Evolutionary conservation across 2,888 invertebrate species (phyloP).

Genomic region (Synergus gifuensis): DNA sequence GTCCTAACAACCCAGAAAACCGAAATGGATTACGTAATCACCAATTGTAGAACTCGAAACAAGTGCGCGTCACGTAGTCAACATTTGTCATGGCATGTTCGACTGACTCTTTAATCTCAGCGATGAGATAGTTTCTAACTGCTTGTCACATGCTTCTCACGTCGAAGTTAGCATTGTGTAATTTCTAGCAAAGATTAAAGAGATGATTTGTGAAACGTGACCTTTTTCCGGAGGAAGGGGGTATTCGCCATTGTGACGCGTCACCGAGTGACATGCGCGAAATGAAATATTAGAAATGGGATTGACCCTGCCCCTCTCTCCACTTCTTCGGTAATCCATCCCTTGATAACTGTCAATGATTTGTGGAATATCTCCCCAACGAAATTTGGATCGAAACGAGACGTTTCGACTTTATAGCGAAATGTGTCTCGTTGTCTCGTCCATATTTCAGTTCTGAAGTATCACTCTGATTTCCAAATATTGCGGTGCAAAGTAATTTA

Average conservation of each 20-base stretch:
- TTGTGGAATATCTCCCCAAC: conserved; percentile 46
- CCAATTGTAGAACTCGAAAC: conserved; percentile 18
- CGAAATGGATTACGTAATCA: conserved; percentile 22
- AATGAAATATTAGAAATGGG: conserved; percentile 53
- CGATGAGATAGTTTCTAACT: conserved; percentile 13
- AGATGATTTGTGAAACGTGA: conserved; percentile 57
- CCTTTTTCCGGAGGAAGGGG: conserved; percentile 45
- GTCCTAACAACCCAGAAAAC: conserved; percentile 6
- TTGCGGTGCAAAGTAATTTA: conserved; percentile 25
- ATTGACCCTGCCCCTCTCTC: conserved; percentile 38
- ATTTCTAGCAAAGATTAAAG: conserved; percentile 53
- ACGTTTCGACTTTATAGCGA: conserved; percentile 42
- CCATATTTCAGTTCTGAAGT: conserved; percentile 41
- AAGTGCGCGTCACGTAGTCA: conserved; percentile 22
- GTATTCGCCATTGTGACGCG: conserved; percentile 51
- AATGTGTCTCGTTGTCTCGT: conserved; percentile 11
- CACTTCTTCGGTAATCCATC: conserved; percentile 30
- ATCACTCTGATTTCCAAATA: conserved; percentile 35
- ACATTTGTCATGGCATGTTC: conserved; percentile 28
- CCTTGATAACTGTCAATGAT: conserved; percentile 49
- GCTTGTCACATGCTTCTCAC: conserved; percentile 20
- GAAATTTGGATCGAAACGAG: conserved; percentile 52
- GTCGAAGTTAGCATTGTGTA: conserved; percentile 24
- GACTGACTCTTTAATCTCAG: conserved; percentile 8
- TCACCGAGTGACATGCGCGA: conserved; percentile 44